Conservation (phyloP, 2,113 vertebrate species). For the Drymodes brunneopygia region DNA sequence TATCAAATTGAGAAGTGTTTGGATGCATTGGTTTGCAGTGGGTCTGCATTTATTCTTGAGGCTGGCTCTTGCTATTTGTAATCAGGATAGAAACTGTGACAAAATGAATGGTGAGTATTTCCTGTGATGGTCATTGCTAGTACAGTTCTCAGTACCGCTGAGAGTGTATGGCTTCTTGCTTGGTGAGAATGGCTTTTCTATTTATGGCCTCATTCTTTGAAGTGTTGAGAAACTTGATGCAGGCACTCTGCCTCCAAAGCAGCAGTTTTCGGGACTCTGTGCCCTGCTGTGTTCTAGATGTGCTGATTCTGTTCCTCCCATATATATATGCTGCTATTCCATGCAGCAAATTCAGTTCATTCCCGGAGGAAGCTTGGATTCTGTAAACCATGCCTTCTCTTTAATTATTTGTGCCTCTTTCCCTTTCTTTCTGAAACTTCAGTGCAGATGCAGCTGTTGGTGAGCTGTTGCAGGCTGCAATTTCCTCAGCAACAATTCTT, state of each 20-base stretch:
- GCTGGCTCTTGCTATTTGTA: not conserved
- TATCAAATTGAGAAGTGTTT: not conserved
- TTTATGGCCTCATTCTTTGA: not conserved
- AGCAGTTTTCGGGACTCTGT: not conserved
- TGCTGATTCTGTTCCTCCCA: not conserved
- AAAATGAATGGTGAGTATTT: not conserved
- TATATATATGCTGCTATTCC: not conserved
- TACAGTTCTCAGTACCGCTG: not conserved
- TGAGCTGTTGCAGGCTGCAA: not conserved
- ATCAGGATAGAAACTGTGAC: not conserved
- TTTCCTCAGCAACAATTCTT: not conserved
- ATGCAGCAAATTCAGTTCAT: not conserved
- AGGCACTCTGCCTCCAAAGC: not conserved
- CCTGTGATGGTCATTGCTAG: not conserved
- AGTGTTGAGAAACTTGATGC: not conserved
- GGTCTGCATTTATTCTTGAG: not conserved
- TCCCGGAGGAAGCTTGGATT: not conserved
- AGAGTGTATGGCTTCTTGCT: not conserved
- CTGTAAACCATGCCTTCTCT: not conserved
- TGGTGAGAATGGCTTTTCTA: not conserved
- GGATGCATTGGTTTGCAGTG: not conserved
- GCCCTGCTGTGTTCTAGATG: rapidly evolving
- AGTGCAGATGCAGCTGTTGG: not conserved
- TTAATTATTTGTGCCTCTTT: not conserved
- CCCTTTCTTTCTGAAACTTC: not conserved